Evolutionary conservation across 2,797 vertebrate genomes (phyloP).

Genomic region (Mycteria americana): DNA sequence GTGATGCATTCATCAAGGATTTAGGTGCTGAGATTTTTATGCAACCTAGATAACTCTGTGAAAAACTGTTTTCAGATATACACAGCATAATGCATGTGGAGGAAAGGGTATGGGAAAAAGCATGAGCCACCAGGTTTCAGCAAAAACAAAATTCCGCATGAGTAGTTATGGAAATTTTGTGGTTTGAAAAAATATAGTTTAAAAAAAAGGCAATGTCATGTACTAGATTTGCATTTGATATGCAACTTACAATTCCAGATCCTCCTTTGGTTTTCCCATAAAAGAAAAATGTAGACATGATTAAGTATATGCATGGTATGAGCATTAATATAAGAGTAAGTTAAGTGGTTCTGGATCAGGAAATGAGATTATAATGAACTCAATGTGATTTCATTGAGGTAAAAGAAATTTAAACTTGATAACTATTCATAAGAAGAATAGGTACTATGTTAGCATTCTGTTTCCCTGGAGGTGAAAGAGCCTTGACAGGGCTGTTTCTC

Average conservation of each 20-base stretch:
- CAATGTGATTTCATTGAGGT: slow-evolving; percentile 21
- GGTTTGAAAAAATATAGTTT: neutral
- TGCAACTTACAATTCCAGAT: neutral
- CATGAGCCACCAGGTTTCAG: neutral
- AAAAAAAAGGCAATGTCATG: accelerated
- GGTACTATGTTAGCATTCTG: neutral
- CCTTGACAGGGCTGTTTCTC: neutral
- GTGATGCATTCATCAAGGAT: neutral
- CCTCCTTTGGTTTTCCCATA: neutral
- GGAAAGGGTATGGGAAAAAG: neutral
- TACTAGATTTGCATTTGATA: neutral
- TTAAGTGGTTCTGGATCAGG: slow-evolving; percentile 37
- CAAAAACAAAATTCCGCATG: neutral
- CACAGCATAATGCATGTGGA: neutral
- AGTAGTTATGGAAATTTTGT: neutral
- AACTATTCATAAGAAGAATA: slow-evolving; percentile 22
- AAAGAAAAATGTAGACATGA: neutral
- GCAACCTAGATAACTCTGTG: neutral
- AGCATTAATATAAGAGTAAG: neutral
- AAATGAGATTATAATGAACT: slow-evolving; percentile 48
- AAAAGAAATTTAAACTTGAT: slow-evolving; percentile 38
- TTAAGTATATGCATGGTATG: neutral
- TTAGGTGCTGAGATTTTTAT: neutral
- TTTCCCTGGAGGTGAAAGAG: slow-evolving; percentile 28
- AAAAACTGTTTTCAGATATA: neutral